A percentile compares a stretch with the other conserved stretches of the same genome.
These are phyloP conservation scores for Sitta carolinensis DNA, from an alignment of 2,797 vertebrate genomes.

Conservation along the genomic window DNA sequence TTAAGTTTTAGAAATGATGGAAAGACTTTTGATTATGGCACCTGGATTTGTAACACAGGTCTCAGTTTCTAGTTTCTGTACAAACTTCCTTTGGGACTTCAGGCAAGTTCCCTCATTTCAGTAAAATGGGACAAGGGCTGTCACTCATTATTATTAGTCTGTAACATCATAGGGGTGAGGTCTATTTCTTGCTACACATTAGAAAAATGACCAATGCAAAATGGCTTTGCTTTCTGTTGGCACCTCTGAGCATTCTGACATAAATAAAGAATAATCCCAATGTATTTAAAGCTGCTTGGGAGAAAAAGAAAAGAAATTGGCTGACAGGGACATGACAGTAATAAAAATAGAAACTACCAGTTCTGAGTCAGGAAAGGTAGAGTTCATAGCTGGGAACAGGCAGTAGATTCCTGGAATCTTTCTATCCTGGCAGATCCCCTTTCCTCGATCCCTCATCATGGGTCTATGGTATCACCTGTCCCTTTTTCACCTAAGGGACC, in stretches of 20 bases:
- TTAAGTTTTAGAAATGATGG: background rate
- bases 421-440: background rate
- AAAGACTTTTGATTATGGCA: background rate
- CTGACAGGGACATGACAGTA: background rate
- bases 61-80: conserved; percentile 1
- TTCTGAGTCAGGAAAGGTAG: background rate
- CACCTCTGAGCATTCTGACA: background rate
- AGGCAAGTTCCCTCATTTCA: background rate
- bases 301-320: background rate
- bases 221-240: background rate
- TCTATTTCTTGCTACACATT: background rate
- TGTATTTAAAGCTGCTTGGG: background rate
- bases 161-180: background rate
- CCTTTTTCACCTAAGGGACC: background rate
- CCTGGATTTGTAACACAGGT: background rate
- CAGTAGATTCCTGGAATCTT: background rate
- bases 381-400: background rate
- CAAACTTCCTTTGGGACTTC: background rate
- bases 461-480: background rate
- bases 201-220: background rate
- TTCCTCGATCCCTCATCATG: background rate
- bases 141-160: background rate
- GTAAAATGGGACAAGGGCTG: background rate
- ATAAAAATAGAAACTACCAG: background rate
- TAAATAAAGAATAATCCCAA: background rate